Base-by-base conservation (phyloP, 1,140 invertebrate species). In the Himalopsyche phryganea region DNA sequence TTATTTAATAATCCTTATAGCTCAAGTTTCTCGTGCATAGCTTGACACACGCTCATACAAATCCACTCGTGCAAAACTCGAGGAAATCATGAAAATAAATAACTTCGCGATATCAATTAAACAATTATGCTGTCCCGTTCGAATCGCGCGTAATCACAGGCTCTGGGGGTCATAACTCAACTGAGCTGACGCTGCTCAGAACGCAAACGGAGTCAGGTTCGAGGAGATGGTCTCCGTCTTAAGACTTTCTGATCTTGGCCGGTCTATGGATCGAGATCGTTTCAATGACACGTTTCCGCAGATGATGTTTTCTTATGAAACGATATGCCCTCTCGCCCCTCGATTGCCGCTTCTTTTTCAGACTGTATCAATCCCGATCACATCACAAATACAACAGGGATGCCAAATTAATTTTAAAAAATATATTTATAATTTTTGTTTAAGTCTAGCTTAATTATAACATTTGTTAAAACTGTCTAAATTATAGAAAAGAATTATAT, bases 11-110 rank as follows among this genome's bases (percentile, higher is more conserved):
- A 28, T 28, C 4, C 4, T 28, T 28, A 28, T 28, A 28, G 3
- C 23, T 28, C 23, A 5, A 28, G 23, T 28, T 28, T 28, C 23
- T 28, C 9, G 3, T 5, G 4, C 9, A 9, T 5, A 28, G 3
- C 23, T 28, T 28, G 3, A 28, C 23, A 28, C 23, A 28, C 23
- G 23, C 23, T 28, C 23, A 28, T 28, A 19, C 42, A 28, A 35
- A 33, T 10, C 41, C 18, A 48, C 53, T 54, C 58, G 62, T 61
- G 58, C 62, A 57, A 61, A 64, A 58, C 62, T 48, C 58, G 62
- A 60, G 62, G 62, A 64, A 64, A 64, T 64, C 58, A 58, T 51
- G 62, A 64, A 64, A 64, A 64, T 64, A 64, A 64, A 64, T 64
- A 64, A 64, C 58, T 60, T 64, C 58, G 62, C 62, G 58, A 61